Conservation (phyloP, 2,113 vertebrate genomes). For the human region DNA sequence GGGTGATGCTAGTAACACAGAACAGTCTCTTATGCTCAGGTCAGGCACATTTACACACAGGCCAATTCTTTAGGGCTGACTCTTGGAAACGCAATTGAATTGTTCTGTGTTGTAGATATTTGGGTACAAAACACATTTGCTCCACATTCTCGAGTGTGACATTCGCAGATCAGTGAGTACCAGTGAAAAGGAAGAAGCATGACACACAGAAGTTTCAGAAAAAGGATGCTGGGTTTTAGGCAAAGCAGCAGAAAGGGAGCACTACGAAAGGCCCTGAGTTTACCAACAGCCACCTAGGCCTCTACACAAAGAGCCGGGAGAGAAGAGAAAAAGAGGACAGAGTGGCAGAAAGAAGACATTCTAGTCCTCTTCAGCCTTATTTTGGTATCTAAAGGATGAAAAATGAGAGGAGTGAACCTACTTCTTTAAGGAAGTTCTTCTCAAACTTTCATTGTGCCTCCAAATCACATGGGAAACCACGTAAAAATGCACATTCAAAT, state of each 20-base stretch:
- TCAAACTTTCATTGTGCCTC: not conserved
- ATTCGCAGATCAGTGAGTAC: slow-evolving; percentile 30
- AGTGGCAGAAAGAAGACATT: not conserved
- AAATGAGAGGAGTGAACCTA: not conserved
- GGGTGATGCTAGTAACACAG: not conserved
- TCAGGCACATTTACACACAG: not conserved
- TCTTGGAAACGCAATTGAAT: slow-evolving; percentile 37
- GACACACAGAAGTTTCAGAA: not conserved
- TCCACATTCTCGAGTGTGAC: slow-evolving; percentile 2
- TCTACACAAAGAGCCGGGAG: not conserved
- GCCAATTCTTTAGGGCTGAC: not conserved
- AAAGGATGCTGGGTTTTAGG: slow-evolving; percentile 38
- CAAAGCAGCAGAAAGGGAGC: slow-evolving; percentile 47
- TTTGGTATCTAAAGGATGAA: not conserved
- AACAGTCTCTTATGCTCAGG: not conserved
- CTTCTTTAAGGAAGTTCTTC: not conserved
- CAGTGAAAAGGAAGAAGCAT: not conserved
- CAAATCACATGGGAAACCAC: not conserved
- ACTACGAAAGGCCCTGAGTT: not conserved
- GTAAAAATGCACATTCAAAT: not conserved
- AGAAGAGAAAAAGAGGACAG: not conserved
- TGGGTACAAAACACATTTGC: slow-evolving; percentile 44
- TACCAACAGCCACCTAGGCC: not conserved
- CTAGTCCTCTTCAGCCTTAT: not conserved
- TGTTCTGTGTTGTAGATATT: slow-evolving; percentile 38